These are phyloP conservation scores for Pachycephala philippinensis DNA, from an alignment of 2,113 vertebrate species.

Conservation along the genomic window DNA sequence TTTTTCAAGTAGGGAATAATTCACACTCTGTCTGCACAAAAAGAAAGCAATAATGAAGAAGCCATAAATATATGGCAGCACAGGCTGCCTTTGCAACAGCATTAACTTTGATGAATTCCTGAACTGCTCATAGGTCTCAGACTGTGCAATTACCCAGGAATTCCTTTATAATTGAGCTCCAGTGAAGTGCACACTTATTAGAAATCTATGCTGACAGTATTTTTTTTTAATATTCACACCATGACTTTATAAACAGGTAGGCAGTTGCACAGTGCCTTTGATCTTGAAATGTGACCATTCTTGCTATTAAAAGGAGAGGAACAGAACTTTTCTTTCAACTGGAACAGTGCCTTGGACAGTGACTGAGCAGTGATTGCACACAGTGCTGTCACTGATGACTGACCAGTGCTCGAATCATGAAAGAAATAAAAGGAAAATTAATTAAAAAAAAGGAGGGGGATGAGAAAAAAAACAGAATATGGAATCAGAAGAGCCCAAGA, in stretches of 20 bases:
- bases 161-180: background rate
- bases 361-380: background rate
- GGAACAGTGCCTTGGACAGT: background rate
- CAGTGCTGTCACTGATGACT: fast-evolving
- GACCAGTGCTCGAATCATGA: background rate
- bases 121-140: background rate
- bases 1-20: background rate
- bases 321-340: background rate
- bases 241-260: background rate
- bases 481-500: background rate
- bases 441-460: no score
- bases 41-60: background rate
- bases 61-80: background rate
- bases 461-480: no score
- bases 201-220: background rate
- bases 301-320: background rate
- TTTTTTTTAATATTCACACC: background rate
- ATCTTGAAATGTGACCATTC: background rate
- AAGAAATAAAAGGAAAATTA: background rate
- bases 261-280: background rate
- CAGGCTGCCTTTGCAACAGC: background rate
- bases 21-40: background rate
- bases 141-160: slow-evolving; percentile 3
- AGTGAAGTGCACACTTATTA: background rate
- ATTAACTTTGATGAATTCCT: background rate